A percentile compares a stretch with the other conserved stretches of the same genome.
Evolutionary conservation across 2,888 invertebrate genomes (phyloP).

Genomic region (Pegoplata infirma): DNA sequence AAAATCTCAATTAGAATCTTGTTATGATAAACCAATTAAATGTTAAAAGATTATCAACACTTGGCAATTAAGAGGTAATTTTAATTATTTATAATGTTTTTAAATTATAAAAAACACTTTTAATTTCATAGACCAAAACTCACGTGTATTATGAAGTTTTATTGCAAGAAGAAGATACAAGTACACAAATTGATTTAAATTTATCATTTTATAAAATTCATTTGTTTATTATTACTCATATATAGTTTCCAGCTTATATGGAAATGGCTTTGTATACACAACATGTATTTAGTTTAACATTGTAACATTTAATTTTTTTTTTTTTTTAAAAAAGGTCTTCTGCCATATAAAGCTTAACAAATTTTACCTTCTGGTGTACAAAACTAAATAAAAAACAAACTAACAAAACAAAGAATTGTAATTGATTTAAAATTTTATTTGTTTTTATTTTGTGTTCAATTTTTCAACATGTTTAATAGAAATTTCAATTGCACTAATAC

Average conservation of each 20-base stretch:
- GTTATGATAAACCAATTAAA: background rate
- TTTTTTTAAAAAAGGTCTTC: conserved; percentile 38
- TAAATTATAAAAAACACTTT: background rate
- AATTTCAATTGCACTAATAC: conserved; percentile 30
- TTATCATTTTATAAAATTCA: too few species aligned
- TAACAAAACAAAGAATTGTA: conserved; percentile 34
- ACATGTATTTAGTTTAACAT: conserved; percentile 20
- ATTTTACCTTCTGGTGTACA: conserved; percentile 21
- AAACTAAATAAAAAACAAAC: background rate
- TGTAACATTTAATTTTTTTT: conserved; percentile 31
- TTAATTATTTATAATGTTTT: background rate
- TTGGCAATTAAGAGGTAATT: background rate
- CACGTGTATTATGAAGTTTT: too few species aligned
- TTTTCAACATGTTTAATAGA: conserved; percentile 9
- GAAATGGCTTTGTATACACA: conserved; percentile 31
- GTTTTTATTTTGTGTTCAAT: background rate
- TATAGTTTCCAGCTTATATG: background rate
- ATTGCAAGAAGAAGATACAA: too few species aligned
- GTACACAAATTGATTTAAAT: too few species aligned
- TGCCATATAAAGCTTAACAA: background rate
- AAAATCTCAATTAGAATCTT: background rate
- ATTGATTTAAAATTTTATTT: conserved; percentile 24
- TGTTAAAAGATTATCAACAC: background rate
- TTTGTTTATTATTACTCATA: background rate
- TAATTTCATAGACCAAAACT: background rate